Percentiles rank a stretch among this genome's conserved stretches.
phyloP scores from a whole-genome alignment of 2,888 invertebrate genomes.

The Rhyacophila evoluta region DNA sequence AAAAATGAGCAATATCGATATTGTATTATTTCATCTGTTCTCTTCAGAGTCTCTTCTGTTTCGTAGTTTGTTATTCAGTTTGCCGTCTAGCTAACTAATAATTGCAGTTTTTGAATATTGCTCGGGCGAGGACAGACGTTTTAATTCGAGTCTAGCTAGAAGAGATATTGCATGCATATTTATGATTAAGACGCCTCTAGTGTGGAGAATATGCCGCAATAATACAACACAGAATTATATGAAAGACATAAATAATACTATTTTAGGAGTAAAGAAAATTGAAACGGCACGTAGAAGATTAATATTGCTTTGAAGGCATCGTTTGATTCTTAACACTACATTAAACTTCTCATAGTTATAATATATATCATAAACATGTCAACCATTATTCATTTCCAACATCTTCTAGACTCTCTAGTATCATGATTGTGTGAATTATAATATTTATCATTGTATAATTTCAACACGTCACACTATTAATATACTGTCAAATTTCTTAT shows the following conservation, averaged over 20 bases:
- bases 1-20: background rate
- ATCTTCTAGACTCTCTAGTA: no score
- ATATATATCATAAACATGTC: no score
- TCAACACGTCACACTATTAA: no score
- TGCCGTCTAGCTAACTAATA: background rate
- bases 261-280: background rate
- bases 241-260: background rate
- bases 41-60: background rate
- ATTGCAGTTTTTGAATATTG: background rate
- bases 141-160: background rate
- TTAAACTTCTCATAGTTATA: no score
- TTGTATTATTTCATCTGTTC: background rate
- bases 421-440: no score
- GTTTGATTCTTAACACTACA: no score
- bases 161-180: background rate
- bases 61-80: background rate
- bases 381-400: no score
- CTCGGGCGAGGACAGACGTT: background rate
- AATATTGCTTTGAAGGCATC: background rate
- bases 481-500: no score
- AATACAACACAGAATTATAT: background rate
- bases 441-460: no score
- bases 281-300: background rate
- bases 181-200: background rate
- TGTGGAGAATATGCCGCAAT: background rate